These are phyloP conservation scores for Sinocyclocheilus anshuiensis DNA, from an alignment of 2,113 vertebrate genomes.

Conservation along the genomic window DNA sequence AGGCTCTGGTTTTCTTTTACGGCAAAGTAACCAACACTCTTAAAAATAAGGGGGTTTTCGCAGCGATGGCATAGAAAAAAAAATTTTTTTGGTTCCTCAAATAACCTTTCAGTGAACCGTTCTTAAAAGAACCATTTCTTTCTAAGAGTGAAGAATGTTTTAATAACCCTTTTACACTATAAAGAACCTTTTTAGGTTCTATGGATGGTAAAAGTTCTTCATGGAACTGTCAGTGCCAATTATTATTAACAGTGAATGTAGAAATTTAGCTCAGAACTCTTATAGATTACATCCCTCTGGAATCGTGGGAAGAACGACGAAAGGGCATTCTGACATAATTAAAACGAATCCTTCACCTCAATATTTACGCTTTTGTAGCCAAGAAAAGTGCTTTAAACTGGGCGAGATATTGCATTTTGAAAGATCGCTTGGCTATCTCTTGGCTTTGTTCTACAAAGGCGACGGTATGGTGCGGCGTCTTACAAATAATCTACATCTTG, in stretches of 20 bases:
- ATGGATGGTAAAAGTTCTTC: neutral
- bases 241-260: neutral
- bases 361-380: neutral
- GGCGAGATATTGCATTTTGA: slow-evolving; percentile 13
- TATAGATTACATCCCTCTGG: slow-evolving; percentile 3
- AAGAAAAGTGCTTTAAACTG: neutral
- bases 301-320: neutral
- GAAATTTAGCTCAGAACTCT: slow-evolving; percentile 12
- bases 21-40: neutral
- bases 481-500: slow-evolving; percentile 1
- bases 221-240: neutral
- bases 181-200: neutral
- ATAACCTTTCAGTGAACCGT: neutral
- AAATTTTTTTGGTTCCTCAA: neutral
- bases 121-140: neutral
- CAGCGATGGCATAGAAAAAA: neutral
- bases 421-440: neutral
- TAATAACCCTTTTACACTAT: too few relatives aligned
- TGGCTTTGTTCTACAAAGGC: slow-evolving; percentile 23
- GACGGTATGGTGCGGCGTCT: neutral
- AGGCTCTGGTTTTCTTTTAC: slow-evolving; percentile 23
- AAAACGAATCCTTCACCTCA: neutral
- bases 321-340: slow-evolving; percentile 1
- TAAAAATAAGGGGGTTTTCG: neutral
- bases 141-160: too few relatives aligned